phyloP scores from a whole-genome alignment of 2,797 vertebrate species.

The Benthosema pterotum region DNA sequence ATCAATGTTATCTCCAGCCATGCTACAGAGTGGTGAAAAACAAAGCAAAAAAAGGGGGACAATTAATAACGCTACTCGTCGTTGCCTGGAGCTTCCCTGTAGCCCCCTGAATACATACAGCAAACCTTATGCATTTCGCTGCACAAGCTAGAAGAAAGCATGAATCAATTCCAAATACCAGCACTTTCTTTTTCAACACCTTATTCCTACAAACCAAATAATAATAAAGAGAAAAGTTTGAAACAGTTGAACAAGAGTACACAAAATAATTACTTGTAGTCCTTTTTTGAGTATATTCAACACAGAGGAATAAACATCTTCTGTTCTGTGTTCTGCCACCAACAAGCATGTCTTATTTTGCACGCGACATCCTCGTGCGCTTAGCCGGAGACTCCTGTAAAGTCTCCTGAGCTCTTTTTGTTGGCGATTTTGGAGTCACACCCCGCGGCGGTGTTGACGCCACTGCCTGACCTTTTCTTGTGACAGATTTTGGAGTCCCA shows the following conservation, averaged over 20 bases:
- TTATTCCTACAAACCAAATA: slow-evolving; percentile 14
- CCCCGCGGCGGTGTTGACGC: slow-evolving; percentile 46
- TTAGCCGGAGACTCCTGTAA: slow-evolving; percentile 69
- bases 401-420: slow-evolving; percentile 68
- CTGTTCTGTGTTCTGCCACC: slow-evolving; percentile 28
- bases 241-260: slow-evolving; percentile 33
- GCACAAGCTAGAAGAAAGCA: slow-evolving; percentile 54
- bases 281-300: slow-evolving; percentile 49
- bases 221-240: slow-evolving; percentile 34
- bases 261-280: slow-evolving; percentile 56
- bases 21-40: slow-evolving; percentile 39
- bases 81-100: slow-evolving; percentile 26
- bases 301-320: slow-evolving; percentile 28
- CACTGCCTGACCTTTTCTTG: slow-evolving; percentile 57
- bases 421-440: slow-evolving; percentile 54
- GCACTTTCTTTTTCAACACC: slow-evolving; percentile 30
- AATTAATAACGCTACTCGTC: slow-evolving; percentile 32
- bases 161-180: slow-evolving; percentile 36
- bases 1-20: slow-evolving; percentile 52
- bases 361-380: slow-evolving; percentile 76
- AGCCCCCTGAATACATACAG: slow-evolving; percentile 42
- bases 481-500: slow-evolving; percentile 52
- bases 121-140: slow-evolving; percentile 47
- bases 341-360: slow-evolving; percentile 63
- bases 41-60: slow-evolving; percentile 37